phyloP scores from a whole-genome alignment of 2,113 vertebrate species.

The Nanorana parkeri region DNA sequence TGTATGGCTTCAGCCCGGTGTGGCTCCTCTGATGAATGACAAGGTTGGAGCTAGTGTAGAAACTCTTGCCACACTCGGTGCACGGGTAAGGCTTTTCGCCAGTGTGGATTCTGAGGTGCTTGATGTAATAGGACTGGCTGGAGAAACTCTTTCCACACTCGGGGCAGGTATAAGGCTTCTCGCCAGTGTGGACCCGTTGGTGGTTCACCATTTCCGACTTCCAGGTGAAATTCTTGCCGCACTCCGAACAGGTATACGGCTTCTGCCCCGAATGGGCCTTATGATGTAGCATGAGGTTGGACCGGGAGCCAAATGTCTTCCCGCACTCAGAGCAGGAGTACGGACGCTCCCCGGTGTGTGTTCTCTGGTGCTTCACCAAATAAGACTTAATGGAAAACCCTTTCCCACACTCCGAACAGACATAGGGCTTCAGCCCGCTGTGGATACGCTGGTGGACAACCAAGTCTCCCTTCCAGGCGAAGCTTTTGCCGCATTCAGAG shows the following conservation, averaged over 20 bases:
- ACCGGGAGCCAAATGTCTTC: slow-evolving; percentile 68
- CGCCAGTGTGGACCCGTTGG: too few relatives aligned
- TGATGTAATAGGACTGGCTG: too few relatives aligned
- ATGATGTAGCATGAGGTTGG: slow-evolving; percentile 64
- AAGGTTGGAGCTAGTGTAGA: neutral
- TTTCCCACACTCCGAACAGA: too few relatives aligned
- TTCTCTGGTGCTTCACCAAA: slow-evolving; percentile 51
- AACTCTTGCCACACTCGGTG: neutral
- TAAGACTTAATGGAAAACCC: slow-evolving; percentile 20
- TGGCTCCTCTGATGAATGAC: neutral
- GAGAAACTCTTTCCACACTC: too few relatives aligned
- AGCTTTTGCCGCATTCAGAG: too few relatives aligned
- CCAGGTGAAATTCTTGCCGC: slow-evolving; percentile 66
- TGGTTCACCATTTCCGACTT: slow-evolving; percentile 37
- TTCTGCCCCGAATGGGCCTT: slow-evolving; percentile 67
- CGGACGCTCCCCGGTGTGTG: slow-evolving; percentile 62
- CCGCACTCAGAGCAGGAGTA: slow-evolving; percentile 67
- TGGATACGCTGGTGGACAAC: neutral
- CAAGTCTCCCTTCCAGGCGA: slow-evolving; percentile 48
- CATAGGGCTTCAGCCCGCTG: slow-evolving; percentile 18
- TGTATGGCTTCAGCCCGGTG: neutral
- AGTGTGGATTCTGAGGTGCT: too few relatives aligned
- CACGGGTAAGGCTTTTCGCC: too few relatives aligned
- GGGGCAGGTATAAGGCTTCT: too few relatives aligned
- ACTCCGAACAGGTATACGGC: slow-evolving; percentile 30